These are phyloP conservation scores for Pyrgilauda ruficollis DNA, from an alignment of 2,113 vertebrate species.

Conservation along the genomic window DNA sequence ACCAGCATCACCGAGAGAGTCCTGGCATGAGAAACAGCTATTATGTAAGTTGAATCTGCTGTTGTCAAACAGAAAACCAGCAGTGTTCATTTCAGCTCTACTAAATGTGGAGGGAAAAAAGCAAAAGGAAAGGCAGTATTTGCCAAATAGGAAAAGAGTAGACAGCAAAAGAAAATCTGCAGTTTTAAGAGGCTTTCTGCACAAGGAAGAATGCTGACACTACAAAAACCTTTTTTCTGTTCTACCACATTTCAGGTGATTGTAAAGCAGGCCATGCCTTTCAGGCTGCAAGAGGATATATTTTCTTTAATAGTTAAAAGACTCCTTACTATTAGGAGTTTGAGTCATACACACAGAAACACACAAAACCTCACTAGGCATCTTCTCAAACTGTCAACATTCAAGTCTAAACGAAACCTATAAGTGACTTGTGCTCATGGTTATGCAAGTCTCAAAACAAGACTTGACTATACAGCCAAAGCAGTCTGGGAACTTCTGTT, in stretches of 20 bases:
- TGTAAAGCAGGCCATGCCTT: background rate
- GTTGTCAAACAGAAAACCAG: slow-evolving; percentile 26
- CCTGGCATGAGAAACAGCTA: slow-evolving; percentile 33
- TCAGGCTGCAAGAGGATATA: background rate
- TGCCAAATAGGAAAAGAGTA: background rate
- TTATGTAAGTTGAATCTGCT: slow-evolving; percentile 54
- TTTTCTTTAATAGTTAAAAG: background rate
- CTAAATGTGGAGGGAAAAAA: background rate
- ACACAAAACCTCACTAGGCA: background rate
- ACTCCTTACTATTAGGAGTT: background rate
- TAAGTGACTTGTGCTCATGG: background rate
- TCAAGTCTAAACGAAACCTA: background rate
- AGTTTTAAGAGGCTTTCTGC: background rate
- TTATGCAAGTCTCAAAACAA: background rate
- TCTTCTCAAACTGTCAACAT: background rate
- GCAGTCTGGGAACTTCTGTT: background rate
- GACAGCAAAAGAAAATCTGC: background rate
- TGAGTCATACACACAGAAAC: background rate
- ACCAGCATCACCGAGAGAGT: background rate
- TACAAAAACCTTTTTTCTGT: background rate
- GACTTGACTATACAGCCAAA: background rate
- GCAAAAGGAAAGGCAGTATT: background rate
- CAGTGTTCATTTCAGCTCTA: background rate
- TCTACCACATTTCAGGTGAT: background rate
- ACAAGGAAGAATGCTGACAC: background rate